These are phyloP conservation scores for Coleophora flavipennella DNA, from an alignment of 2,888 invertebrate species.

Conservation along the genomic window DNA sequence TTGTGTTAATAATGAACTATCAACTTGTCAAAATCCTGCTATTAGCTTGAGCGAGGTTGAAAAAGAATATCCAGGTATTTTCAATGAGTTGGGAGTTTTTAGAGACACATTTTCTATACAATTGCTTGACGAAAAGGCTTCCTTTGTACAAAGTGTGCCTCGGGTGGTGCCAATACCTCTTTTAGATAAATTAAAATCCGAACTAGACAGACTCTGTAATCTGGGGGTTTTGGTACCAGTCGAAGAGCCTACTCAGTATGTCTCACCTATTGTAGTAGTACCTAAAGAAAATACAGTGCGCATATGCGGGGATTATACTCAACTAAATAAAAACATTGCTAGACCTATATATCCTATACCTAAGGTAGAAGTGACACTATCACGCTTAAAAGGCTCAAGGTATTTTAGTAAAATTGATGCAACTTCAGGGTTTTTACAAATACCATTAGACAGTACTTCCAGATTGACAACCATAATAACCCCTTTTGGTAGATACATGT, in stretches of 20 bases:
- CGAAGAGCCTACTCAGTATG: slow-evolving; percentile 2
- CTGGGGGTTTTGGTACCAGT: neutral
- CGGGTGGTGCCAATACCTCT: slow-evolving; percentile 4
- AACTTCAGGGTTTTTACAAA: slow-evolving; percentile 10
- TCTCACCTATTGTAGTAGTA: slow-evolving; percentile 5
- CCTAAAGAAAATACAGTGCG: slow-evolving; percentile 1
- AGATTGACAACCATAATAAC: slow-evolving; percentile 11
- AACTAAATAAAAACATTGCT: slow-evolving; percentile 5
- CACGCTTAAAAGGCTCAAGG: slow-evolving; percentile 3
- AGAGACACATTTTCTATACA: slow-evolving; percentile 4
- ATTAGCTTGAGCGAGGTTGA: neutral
- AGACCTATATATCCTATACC: slow-evolving; percentile 6
- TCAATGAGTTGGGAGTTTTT: slow-evolving; percentile 7
- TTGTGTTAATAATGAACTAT: neutral
- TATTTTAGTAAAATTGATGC: slow-evolving; percentile 11
- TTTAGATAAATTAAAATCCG: slow-evolving; percentile 3
- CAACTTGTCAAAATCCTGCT: too few relatives aligned
- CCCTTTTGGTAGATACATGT: slow-evolving; percentile 14
- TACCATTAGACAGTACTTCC: slow-evolving; percentile 4
- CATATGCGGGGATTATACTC: slow-evolving; percentile 6
- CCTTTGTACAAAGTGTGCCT: slow-evolving; percentile 4
- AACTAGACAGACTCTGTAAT: slow-evolving; percentile 1
- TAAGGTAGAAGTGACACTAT: slow-evolving; percentile 6
- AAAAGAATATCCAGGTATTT: slow-evolving; percentile 5
- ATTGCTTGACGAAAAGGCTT: slow-evolving; percentile 1